phyloP scores from a whole-genome alignment of 2,113 vertebrate genomes.

The Oplegnathus fasciatus region DNA sequence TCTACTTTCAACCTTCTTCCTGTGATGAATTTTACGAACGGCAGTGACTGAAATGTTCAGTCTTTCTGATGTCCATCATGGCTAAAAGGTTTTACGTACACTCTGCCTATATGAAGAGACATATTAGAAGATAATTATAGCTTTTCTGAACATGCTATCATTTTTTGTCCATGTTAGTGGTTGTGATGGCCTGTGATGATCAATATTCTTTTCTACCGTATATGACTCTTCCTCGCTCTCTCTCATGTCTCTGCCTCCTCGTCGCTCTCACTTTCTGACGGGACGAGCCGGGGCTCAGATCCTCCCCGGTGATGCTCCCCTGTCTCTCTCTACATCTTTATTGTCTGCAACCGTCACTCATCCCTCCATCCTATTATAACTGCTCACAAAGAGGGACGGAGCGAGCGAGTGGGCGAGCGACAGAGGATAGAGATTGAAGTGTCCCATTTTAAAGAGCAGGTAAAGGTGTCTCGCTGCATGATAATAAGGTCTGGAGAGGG shows the following conservation, averaged over 20 bases:
- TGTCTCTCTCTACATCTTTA: neutral
- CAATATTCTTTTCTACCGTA: neutral
- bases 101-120: neutral
- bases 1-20: neutral
- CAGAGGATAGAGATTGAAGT: constrained; percentile 36
- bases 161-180: neutral
- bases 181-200: neutral
- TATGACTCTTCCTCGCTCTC: neutral
- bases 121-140: neutral
- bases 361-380: constrained; percentile 24
- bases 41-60: neutral
- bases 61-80: neutral
- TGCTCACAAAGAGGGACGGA: constrained; percentile 20
- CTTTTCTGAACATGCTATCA: neutral
- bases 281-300: neutral
- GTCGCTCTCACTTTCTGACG: neutral
- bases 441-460: constrained; percentile 58
- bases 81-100: neutral
- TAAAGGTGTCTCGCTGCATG: constrained; percentile 44
- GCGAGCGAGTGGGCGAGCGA: neutral
- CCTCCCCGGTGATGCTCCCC: neutral
- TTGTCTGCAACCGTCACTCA: constrained; percentile 34
- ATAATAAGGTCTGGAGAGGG: constrained; percentile 31
- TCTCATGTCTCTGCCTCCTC: neutral
- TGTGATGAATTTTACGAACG: neutral